Evolutionary conservation across 2,113 vertebrate species (phyloP), one percentile per base, ranked within the genome.

Genomic region (Sapajus apella): DNA sequence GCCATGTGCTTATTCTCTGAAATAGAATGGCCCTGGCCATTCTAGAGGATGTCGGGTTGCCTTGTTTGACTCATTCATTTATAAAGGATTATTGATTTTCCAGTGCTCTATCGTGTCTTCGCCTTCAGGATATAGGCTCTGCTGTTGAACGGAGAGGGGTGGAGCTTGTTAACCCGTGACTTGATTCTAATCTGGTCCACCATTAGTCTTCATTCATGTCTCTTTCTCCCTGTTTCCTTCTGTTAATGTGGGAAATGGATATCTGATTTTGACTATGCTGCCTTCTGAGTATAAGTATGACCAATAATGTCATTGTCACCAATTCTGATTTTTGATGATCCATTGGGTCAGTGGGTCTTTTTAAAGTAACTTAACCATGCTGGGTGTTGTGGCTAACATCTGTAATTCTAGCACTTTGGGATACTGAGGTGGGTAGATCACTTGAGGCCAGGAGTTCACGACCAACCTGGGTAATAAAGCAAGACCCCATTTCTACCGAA

Each of bases 1-100:
- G 56, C 37, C 58, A n/a, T 8, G 1, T 21, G 88, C 4, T 47
- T 7, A 0, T 58, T 83, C 87, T 96, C 88, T 55, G 82, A 87
- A 85, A 72, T 21, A 58, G 45, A 85, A 72, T 21, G 68, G 45
- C 23, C 37, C 58, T 68, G 10, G 27, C 25, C 66, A 52, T 88
- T 82, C 45, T 80, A 16, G 45, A 89, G 82, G 32, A 50, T 75
- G 45, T 70, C 55, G 83, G 52, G 16, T 73, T 89, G n/a, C 37
- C 43, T 95, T 85, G 27, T 89, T 96, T 58, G 66, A 86, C 58
- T 89, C 86, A 86, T 94, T 86, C 73, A 82, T 85, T 96, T 86
- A 91, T 56, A 88, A 89, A 96, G 40, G 89, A 32, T 91, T 96
- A 88, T 95, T 90, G 93, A 94, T 96, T 94, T 97, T 81, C 85